A percentile compares a stretch with the other conserved stretches of the same genome.
These are phyloP conservation scores for Thymelicus acteon DNA, from an alignment of 2,888 invertebrate species.

Conservation along the genomic window DNA sequence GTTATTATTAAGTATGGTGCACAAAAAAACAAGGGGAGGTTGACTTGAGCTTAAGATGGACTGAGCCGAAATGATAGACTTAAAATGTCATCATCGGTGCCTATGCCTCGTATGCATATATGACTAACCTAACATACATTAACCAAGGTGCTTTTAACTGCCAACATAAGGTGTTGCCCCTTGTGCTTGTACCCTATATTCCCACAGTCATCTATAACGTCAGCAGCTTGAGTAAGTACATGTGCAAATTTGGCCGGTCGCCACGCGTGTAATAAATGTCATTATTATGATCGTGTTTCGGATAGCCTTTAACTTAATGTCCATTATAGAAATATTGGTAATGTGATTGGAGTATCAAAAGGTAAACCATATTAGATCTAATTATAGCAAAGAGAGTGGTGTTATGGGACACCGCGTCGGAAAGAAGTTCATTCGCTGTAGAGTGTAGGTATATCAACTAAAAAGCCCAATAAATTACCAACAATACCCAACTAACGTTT, in stretches of 20 bases:
- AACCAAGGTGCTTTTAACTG: not conserved
- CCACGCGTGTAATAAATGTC: slow-evolving; percentile 4
- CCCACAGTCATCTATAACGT: slow-evolving; percentile 5
- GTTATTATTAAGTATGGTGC: too few relatives aligned
- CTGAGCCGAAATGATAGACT: too few relatives aligned
- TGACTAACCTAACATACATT: not conserved
- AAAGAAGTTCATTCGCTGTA: too few relatives aligned
- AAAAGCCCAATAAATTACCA: too few relatives aligned
- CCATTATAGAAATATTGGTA: not conserved
- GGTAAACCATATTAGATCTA: not conserved
- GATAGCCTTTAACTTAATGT: slow-evolving; percentile 5
- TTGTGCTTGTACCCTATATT: not conserved
- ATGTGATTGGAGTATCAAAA: not conserved
- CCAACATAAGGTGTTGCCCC: not conserved
- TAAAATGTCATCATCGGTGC: too few relatives aligned
- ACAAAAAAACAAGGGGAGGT: too few relatives aligned
- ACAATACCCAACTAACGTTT: too few relatives aligned
- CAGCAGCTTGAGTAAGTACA: slow-evolving; percentile 11
- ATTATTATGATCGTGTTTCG: slow-evolving; percentile 9
- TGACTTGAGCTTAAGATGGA: too few relatives aligned
- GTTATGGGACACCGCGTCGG: too few relatives aligned
- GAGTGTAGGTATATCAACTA: too few relatives aligned
- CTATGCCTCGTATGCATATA: too few relatives aligned
- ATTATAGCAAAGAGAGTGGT: too few relatives aligned
- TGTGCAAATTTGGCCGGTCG: slow-evolving; percentile 11